phyloP scores from a whole-genome alignment of 2,113 vertebrate species.

The Sturnira hondurensis region DNA sequence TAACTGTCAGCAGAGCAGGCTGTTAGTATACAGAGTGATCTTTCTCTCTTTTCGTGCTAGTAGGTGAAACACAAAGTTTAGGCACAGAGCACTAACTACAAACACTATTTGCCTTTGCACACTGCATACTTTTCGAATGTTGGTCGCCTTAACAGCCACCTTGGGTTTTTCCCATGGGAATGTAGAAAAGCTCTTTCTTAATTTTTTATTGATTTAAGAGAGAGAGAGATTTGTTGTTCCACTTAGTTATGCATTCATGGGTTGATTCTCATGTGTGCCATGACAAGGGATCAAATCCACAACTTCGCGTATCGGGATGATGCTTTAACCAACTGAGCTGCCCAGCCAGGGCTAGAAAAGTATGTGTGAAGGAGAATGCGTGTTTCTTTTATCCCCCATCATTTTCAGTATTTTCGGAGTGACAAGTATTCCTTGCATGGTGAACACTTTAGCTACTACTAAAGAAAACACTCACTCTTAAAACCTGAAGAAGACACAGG shows the following conservation, averaged over 20 bases:
- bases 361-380: slow-evolving; percentile 17
- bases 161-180: slow-evolving; percentile 7
- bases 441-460: not conserved
- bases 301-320: too few species aligned
- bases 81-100: not conserved
- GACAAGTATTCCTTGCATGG: not conserved
- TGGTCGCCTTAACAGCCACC: not conserved
- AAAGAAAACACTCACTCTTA: not conserved
- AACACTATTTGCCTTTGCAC: not conserved
- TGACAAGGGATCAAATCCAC: too few species aligned
- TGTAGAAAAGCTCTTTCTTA: slow-evolving; percentile 23
- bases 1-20: not conserved
- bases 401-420: slow-evolving; percentile 63
- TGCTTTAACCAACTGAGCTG: too few species aligned
- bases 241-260: too few species aligned
- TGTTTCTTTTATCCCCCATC: not conserved
- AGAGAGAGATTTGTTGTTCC: too few species aligned
- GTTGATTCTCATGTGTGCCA: too few species aligned
- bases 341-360: not conserved
- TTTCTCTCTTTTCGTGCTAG: not conserved
- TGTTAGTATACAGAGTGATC: not conserved
- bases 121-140: not conserved
- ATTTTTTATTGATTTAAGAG: too few species aligned
- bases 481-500: not conserved
- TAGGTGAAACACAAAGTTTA: slow-evolving; percentile 41